Evolutionary conservation across 23 tunicate genomes (phyloP).

Genomic region (Phallusia fumigata): DNA sequence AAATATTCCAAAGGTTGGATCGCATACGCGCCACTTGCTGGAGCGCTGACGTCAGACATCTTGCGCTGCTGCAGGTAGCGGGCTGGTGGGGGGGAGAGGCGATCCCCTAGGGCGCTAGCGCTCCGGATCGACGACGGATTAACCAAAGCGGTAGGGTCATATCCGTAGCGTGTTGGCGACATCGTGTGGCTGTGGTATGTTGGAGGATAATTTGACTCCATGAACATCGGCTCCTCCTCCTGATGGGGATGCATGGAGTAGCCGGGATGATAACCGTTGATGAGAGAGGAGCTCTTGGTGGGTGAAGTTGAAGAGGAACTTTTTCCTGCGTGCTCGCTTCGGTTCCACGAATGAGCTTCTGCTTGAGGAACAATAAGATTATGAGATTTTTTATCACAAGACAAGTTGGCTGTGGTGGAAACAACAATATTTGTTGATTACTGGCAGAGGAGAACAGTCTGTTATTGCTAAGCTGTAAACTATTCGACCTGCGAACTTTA

Average conservation of each 20-base stretch:
- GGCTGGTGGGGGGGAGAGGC: slow-evolving; percentile 45
- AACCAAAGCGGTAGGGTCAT: slow-evolving; percentile 31
- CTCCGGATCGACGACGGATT: slow-evolving; percentile 26
- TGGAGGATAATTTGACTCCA: neutral
- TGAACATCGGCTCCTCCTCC: slow-evolving; percentile 16
- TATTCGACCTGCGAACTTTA: no score
- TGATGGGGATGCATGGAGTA: neutral
- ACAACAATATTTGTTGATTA: no score
- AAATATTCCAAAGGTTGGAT: neutral
- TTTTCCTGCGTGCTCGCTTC: slow-evolving; percentile 36
- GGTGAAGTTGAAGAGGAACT: slow-evolving; percentile 16
- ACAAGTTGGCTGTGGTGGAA: no score
- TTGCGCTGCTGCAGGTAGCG: slow-evolving; percentile 33
- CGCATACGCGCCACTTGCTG: neutral
- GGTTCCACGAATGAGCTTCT: slow-evolving; percentile 92
- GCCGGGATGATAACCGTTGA: slow-evolving; percentile 16
- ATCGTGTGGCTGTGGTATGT: slow-evolving; percentile 8
- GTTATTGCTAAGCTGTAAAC: no score
- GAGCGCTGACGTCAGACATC: slow-evolving; percentile 26
- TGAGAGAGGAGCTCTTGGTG: slow-evolving; percentile 28
- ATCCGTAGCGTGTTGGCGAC: slow-evolving; percentile 31
- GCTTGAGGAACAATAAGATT: neutral
- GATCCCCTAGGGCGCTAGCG: slow-evolving; percentile 55
- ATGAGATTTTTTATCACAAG: no score
- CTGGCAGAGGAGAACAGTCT: no score